Evolutionary conservation across 2,113 vertebrate genomes (phyloP), one percentile per base, ranked within the genome.

Genomic region (Halcyon malimbica): DNA sequence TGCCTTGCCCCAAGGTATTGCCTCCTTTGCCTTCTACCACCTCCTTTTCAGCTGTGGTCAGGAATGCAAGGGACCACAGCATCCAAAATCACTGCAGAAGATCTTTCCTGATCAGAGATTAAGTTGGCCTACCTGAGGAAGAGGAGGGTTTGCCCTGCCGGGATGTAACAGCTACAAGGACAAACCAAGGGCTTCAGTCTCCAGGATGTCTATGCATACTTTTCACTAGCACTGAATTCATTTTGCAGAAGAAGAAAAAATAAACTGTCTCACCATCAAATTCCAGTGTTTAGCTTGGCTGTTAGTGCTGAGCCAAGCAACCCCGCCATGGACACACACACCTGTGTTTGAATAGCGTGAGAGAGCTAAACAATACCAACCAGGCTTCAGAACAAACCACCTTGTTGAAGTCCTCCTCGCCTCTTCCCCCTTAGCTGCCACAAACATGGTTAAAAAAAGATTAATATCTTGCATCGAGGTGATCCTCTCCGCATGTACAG

Each of bases 251-350:
- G 74, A 80, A 73, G 46, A 50, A 69, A 89, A 91, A 90, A 88
- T 64, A 96, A 88, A 88, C 70, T 73, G 28, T 77, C 56, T 57
- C 54, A 74, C 28, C 80, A 54, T 92, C 80, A 80, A 68, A 87
- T 94, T 71, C 64, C 63, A 89, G n/a, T 90, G 70, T 91, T 97
- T 88, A 91, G 69, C 96, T 96, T 97, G 95, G 86, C 96, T 75
- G 86, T 51, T 35, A 69, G 51, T 9, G 3, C 75, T 53, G 60
- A 65, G 87, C 89, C 91, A 57, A 85, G 64, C 80, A 94, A 63
- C 46, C 73, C 53, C 54, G 35, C 16, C 50, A 26, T n/a, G 33
- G 63, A 87, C 63, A 78, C 42, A 64, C 35, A 57, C 75, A 44
- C 17, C 35, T 90, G 71, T 97, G 93, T 93, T 96, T 95, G 90